A percentile compares a stretch with the other conserved stretches of the same genome.
These are phyloP conservation scores for Toxotes lorentzi DNA, from an alignment of 2,797 vertebrate genomes.

Conservation along the genomic window DNA sequence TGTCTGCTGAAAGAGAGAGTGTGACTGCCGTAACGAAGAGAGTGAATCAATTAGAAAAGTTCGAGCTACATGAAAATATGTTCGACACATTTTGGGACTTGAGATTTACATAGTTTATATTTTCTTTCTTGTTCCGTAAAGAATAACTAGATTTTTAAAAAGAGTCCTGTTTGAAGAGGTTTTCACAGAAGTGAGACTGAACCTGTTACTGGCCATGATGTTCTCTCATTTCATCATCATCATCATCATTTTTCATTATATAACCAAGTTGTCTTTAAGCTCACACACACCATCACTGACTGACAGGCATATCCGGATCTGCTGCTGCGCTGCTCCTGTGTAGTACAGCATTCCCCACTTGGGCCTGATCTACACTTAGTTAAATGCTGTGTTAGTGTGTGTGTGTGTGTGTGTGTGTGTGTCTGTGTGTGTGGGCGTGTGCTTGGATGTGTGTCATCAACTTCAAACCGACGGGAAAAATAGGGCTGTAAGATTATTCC, in stretches of 20 bases:
- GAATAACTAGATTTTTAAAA: background rate
- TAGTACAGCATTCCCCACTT: slow-evolving; percentile 8
- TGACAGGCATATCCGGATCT: slow-evolving; percentile 43
- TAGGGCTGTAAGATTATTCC: background rate
- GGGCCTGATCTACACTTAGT: background rate
- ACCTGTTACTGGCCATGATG: background rate
- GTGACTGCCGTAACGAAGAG: background rate
- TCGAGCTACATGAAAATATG: background rate
- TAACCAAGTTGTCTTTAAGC: slow-evolving; percentile 54
- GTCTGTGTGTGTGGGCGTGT: background rate
- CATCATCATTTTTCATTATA: slow-evolving; percentile 44
- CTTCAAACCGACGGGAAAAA: background rate
- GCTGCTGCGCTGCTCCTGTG: slow-evolving; percentile 25
- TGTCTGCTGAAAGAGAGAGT: background rate
- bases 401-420: background rate
- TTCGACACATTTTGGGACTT: background rate
- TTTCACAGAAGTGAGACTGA: background rate
- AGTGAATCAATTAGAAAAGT: background rate
- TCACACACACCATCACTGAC: slow-evolving; percentile 22
- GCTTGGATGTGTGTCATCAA: background rate
- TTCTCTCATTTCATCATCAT: background rate
- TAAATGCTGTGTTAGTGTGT: background rate
- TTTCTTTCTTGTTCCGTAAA: background rate
- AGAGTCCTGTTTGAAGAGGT: background rate
- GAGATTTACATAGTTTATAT: background rate